Base-by-base conservation (phyloP, 2,888 invertebrate genomes). In the Meiosimyza decipiens region DNA sequence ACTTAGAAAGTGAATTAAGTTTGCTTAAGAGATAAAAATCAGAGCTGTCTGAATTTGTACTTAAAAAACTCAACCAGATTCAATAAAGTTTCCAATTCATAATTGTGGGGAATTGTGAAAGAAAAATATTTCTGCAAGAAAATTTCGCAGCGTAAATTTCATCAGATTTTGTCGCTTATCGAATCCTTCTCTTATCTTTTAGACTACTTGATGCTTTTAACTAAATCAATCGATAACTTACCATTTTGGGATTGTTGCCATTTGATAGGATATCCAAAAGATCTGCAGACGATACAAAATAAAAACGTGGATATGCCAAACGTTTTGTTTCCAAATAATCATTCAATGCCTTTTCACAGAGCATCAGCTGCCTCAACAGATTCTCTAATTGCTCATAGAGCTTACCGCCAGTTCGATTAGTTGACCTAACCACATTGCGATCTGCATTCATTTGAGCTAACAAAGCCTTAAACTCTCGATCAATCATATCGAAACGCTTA, bases 241-340 rank as follows among this genome's bases (percentile, higher is more conserved):
- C 95, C 71, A 94, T 81, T 76, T 92, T 87, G 74, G 97, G 92
- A 87, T 94, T 93, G 86, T 97, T 98, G 74, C 97, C 97, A 82
- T 91, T 91, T 0, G 92, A 91, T 60, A 92, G 84, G 77, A 92
- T 92, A 82, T 92, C 97, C 18, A 98, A 88, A 71, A 98, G 89
- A 90, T 98, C 98, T 1, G 95, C 95, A 0, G 96, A 94, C 0
- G 97, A 97, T 0, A 98, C 95, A 84, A 98, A 98, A 87, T 98
- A 98, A 86, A 98, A 98, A 62, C 98, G 90, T 15, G 98, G 98
- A 88, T 97, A 98, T 0, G 95, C 95, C 76, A 97, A 89, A 69
- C 97, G 90, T 86, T 98, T 98, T 0, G 97, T 97, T 87, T 98
- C 98, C 79, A 98, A 89, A 84, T 98, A 98, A 85, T 98, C 94